Evolutionary conservation across 2,113 vertebrate genomes (phyloP), one percentile per base, ranked within the genome.

Genomic region (Tinamus guttatus): DNA sequence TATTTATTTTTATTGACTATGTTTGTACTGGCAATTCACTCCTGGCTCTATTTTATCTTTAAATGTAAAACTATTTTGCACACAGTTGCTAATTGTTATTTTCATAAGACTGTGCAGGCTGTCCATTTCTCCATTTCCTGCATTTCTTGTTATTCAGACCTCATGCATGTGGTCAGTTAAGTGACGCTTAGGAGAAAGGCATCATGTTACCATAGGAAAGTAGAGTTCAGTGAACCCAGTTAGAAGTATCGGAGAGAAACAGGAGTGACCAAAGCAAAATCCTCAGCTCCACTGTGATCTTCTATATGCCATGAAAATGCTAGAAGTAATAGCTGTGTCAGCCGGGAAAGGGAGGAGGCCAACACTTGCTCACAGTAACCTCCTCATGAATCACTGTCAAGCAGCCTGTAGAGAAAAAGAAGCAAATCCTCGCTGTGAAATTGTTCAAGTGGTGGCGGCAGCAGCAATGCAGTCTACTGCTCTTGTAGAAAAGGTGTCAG

Each of bases 311-410:
- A 69, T 82, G 91, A 88, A 79, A 94, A 81, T 87, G 71, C 69
- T 21, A 58, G 51, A 88, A 85, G 68, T 81, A 93, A 95, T 92
- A 90, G 83, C 64, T 86, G 79, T 94, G 88, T 95, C 90, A 89
- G 71, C 41, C 60, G 68, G 34, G 51, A 95, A 58, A 78, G 73
- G 70, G 90, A 92, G 91, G 60, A 95, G 90, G 77, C 81, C 89
- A 69, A 9, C 75, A 7, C 74, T 94, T 36, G 59, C 87, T 88
- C 59, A 49, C 62, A 74, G 80, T 32, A 85, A 45, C 68, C 49
- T 95, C 76, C 94, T 90, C 92, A 95, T 97, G 67, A 85, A 94
- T 96, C 92, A 95, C 89, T 96, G 92, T 95, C 93, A 95, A 82
- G 63, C 28, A 62, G 67, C 30, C 49, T 45, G 59, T 74, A 90